These are phyloP conservation scores for Burhinus bistriatus DNA, from an alignment of 2,113 vertebrate genomes.

Conservation along the genomic window DNA sequence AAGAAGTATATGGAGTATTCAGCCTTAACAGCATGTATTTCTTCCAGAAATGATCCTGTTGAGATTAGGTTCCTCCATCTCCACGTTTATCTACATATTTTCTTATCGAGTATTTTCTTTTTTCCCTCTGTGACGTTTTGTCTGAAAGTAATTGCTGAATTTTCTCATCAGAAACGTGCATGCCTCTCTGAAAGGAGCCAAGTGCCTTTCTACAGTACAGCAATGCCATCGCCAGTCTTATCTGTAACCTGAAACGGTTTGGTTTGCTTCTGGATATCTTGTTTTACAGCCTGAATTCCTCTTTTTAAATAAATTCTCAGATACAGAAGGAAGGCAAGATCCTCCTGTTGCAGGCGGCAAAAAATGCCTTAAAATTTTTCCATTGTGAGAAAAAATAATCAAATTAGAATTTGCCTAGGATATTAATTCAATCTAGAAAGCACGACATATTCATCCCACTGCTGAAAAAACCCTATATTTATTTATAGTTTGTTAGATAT, in stretches of 20 bases:
- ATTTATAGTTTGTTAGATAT: neutral
- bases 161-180: neutral
- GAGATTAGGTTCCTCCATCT: neutral
- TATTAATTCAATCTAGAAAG: neutral
- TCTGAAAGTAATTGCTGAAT: neutral
- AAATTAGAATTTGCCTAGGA: neutral
- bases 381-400: neutral
- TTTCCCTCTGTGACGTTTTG: neutral
- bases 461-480: neutral
- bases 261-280: neutral
- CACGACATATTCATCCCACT: neutral
- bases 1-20: neutral
- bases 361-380: rapidly evolving
- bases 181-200: neutral
- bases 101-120: neutral
- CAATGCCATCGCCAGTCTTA: neutral
- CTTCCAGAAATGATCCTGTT: neutral
- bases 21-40: neutral
- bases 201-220: neutral
- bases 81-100: neutral
- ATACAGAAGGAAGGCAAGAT: neutral
- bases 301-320: neutral
- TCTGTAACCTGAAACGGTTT: neutral
- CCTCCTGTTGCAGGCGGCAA: neutral
- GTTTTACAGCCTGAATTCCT: neutral